Conservation (phyloP, 1,140 invertebrate species). For the Helicoverpa zea region DNA sequence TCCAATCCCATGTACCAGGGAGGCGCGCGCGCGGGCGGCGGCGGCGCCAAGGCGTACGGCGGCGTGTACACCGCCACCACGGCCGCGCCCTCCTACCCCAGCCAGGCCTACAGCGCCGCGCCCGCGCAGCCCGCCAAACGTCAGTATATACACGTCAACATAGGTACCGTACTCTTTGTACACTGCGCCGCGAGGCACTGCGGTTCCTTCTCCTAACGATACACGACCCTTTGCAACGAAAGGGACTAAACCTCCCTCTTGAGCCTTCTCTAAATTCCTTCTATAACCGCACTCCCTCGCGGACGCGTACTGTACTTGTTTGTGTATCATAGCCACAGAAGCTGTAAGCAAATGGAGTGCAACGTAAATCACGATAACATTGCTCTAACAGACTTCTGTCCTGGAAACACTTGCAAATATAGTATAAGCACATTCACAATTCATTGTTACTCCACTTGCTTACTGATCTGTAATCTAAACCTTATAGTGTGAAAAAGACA, state of each 20-base stretch:
- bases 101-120: slow-evolving; percentile 77
- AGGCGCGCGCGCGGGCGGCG: slow-evolving; percentile 68
- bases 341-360: slow-evolving; percentile 13
- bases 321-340: slow-evolving; percentile 13
- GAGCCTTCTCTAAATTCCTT: background rate
- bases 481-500: slow-evolving; percentile 3
- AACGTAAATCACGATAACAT: background rate
- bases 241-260: slow-evolving; percentile 4
- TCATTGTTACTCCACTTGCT: slow-evolving; percentile 25
- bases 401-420: background rate
- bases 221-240: background rate
- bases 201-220: background rate
- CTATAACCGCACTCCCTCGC: slow-evolving; percentile 17
- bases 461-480: slow-evolving; percentile 6
- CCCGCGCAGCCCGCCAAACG: slow-evolving; percentile 79
- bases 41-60: slow-evolving; percentile 83
- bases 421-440: background rate
- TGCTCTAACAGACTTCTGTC: background rate
- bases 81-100: slow-evolving; percentile 78
- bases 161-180: slow-evolving; percentile 30
- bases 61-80: slow-evolving; percentile 85
- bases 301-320: slow-evolving; percentile 29
- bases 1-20: slow-evolving; percentile 61
- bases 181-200: slow-evolving; percentile 17
- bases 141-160: slow-evolving; percentile 61